Evolutionary conservation across 1,140 invertebrate genomes (phyloP).

Genomic region (Caenorhabditis remanei): DNA sequence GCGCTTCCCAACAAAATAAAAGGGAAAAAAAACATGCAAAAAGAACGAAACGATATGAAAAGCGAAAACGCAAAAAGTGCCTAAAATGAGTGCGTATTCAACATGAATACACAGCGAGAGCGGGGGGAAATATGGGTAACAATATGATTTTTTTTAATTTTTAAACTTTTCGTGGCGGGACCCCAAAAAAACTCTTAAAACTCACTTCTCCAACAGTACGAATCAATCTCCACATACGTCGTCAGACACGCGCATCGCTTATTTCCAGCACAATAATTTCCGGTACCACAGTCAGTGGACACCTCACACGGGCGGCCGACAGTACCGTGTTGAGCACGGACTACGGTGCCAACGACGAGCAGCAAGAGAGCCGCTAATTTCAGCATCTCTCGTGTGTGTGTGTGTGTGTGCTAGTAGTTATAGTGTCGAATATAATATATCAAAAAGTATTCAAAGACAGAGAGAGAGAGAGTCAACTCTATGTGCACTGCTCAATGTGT

Average conservation of each 20-base stretch:
- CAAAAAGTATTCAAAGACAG: too few relatives aligned
- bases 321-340: conserved; percentile 72
- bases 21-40: background rate
- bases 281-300: conserved; percentile 76
- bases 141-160: background rate
- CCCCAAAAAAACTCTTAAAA: conserved; percentile 50
- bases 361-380: conserved; percentile 57
- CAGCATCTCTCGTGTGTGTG: background rate
- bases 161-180: background rate
- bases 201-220: conserved; percentile 77
- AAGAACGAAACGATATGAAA: background rate
- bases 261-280: conserved; percentile 77
- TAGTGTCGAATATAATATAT: too few relatives aligned
- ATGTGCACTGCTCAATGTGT: background rate
- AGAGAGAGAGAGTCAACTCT: background rate
- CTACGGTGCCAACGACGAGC: background rate
- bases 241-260: conserved; percentile 77
- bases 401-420: too few relatives aligned
- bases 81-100: background rate
- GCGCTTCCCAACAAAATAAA: background rate
- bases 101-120: conserved; percentile 11
- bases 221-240: conserved; percentile 77
- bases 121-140: conserved; percentile 13
- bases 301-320: conserved; percentile 76
- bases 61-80: background rate